A percentile compares a stretch with the other conserved stretches of the same genome.
phyloP scores from a whole-genome alignment of 1,140 invertebrate species.

The Pygmarrhopalites habei region DNA sequence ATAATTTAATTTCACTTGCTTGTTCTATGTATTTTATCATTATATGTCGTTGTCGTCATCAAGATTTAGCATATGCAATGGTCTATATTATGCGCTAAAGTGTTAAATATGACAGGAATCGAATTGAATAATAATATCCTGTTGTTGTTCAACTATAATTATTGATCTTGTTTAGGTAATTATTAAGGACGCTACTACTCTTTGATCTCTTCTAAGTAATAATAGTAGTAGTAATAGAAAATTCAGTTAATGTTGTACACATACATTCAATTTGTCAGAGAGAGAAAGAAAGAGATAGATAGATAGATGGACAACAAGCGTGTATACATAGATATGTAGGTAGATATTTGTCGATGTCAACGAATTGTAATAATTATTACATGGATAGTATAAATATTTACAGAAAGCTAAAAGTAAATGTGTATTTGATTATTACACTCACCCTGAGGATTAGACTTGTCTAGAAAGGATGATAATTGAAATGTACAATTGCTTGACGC shows the following conservation, averaged over 20 bases:
- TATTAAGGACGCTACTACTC: neutral
- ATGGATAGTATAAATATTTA: conserved; percentile 9
- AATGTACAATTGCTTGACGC: conserved; percentile 99
- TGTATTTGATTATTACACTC: conserved; percentile 45
- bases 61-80: too few relatives aligned
- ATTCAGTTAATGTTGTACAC: too few relatives aligned
- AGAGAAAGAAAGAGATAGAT: neutral
- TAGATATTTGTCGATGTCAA: neutral
- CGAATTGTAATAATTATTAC: neutral
- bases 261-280: neutral
- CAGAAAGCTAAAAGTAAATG: too few relatives aligned
- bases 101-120: too few relatives aligned
- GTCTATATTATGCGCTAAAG: too few relatives aligned
- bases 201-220: too few relatives aligned
- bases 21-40: neutral
- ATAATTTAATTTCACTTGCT: neutral
- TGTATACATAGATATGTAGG: neutral
- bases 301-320: neutral
- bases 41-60: too few relatives aligned
- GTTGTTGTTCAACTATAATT: too few relatives aligned
- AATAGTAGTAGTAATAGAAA: too few relatives aligned
- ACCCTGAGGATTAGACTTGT: conserved; percentile 94
- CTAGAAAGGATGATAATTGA: conserved; percentile 93
- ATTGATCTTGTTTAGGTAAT: too few relatives aligned
- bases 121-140: too few relatives aligned